A percentile compares a stretch with the other conserved stretches of the same genome.
These are phyloP conservation scores for Chromoteleia sp. DNA, from an alignment of 2,888 invertebrate genomes.

Conservation along the genomic window DNA sequence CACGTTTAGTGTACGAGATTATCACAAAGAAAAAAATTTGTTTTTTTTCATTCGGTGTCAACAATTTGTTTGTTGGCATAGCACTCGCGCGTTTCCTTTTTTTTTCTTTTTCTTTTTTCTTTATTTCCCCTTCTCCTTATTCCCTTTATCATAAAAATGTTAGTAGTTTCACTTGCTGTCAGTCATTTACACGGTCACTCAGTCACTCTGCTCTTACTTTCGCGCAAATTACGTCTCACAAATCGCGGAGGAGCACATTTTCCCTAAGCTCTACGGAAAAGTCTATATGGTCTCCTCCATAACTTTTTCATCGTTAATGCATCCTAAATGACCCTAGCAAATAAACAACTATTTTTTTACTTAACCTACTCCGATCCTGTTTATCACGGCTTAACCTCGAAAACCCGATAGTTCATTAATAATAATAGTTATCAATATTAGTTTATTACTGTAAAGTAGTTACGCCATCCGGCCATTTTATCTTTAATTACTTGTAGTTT, in stretches of 20 bases:
- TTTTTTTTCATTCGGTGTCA: conserved; percentile 82
- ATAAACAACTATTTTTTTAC: conserved; percentile 78
- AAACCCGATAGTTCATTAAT: conserved; percentile 80
- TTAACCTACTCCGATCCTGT: conserved; percentile 76
- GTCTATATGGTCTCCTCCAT: conserved; percentile 73
- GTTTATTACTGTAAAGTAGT: conserved; percentile 81
- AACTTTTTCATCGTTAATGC: conserved; percentile 69
- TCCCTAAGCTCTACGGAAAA: conserved; percentile 76
- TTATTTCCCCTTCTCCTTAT: conserved; percentile 67
- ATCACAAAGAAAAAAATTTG: conserved; percentile 81
- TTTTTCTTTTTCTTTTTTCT: conserved; percentile 43
- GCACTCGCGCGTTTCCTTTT: conserved; percentile 77
- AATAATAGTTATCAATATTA: conserved; percentile 83
- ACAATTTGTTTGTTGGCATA: conserved; percentile 82
- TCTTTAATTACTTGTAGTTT: conserved; percentile 83
- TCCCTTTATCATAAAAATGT: conserved; percentile 74
- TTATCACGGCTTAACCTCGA: conserved; percentile 83
- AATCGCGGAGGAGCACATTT: conserved; percentile 73
- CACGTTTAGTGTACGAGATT: conserved; percentile 83
- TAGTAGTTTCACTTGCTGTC: conserved; percentile 75
- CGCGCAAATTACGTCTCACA: conserved; percentile 71
- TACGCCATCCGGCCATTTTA: conserved; percentile 77
- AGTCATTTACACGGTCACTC: conserved; percentile 71
- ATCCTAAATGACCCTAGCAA: conserved; percentile 78
- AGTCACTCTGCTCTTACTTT: conserved; percentile 72